Evolutionary conservation across 2,888 invertebrate genomes (phyloP), one percentile per base, ranked within the genome.

Genomic region (Rhamphomyia laevipes): DNA sequence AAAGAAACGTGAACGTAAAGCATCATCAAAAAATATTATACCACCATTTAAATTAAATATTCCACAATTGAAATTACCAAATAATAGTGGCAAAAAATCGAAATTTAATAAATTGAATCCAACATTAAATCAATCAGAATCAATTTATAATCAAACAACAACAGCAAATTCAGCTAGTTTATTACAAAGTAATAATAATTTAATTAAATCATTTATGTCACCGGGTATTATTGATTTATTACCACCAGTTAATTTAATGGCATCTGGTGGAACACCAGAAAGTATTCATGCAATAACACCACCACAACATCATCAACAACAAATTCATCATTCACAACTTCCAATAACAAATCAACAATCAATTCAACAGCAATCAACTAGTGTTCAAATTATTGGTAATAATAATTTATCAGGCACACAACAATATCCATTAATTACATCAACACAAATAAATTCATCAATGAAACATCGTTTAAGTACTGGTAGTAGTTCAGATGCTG

Each of bases 1-100:
- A 61, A 82, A 76, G 63, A 85, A 81, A 72, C 76, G 80, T 67
- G 76, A 77, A 31, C 70, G 77, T 63, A 74, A 77, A 68, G 67
- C 76, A 67, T 31, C 73, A 55, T 60, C 61, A 43, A 62, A 58
- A 46, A 49, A 56, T 43, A 53, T 30, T 46, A 52, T 31, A 53
- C 56, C 30, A 69, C 66, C 77, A 40, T 73, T 77, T 48, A 78
- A 78, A 68, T 69, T 77, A 59, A 76, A 77, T 75, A 78, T 78
- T 74, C 78, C 77, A 27, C 23, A 27, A 27, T 6, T 27, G 23
- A 27, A 61, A 77, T 71, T 66, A 71, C 17, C 37, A 11, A 35
- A 33, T 16, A 17, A 17, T n/a, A 23, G 18, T 17, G 23, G 31
- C 10, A 23, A 30, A 15, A 18, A 33, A 17, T 40, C 41, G 11